Evolutionary conservation across 2,113 vertebrate genomes (phyloP), one percentile per base, ranked within the genome.

Genomic region (Pelvicachromis taeniatus): DNA sequence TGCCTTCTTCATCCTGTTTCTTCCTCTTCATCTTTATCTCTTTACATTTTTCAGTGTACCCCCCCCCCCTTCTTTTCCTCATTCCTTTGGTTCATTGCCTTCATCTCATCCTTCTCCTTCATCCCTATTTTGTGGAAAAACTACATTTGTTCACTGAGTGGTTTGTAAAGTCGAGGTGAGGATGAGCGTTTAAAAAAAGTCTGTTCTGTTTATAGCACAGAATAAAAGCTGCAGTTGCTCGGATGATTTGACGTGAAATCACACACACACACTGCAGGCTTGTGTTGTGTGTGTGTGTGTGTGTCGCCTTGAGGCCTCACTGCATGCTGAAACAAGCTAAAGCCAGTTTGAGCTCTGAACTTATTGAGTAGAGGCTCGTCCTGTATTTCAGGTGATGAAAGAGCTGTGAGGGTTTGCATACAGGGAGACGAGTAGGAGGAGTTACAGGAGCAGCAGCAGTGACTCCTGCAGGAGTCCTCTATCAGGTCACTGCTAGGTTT

Each of bases 371-470:
- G 65, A 65, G 4, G 45, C 33, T 38, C 80, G 6, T 56, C 58
- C 77, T 61, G 82, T 70, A 8, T 79, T 65, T 84, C n/a, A 83
- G 84, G 53, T 77, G 88, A 54, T 78, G 79, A 84, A 53, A 87
- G 78, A 86, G 48, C 65, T 17, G 21, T 26, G 65, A 83, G 58
- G 81, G 68, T 88, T 88, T 12, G 73, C 82, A 38, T 58, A 55
- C 35, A 33, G 54, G 61, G 38, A 59, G 90, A 35, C 80, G 83
- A 31, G 35, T 75, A 54, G 68, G 70, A 70, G 16, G 31, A 80
- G 61, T 56, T 53, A 5, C 13, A 52, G 63, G 65, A 45, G 65
- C 21, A 52, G 63, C 40, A 45, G 65, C 21, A 45, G 38, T 0
- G 5, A 1, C 40, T 2, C 3, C 58, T 35, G 31, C 58, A 35